Percentiles rank a stretch among this genome's conserved stretches.
Evolutionary conservation across 2,797 vertebrate species (phyloP).

Genomic region (Semaprochilodus insignis): DNA sequence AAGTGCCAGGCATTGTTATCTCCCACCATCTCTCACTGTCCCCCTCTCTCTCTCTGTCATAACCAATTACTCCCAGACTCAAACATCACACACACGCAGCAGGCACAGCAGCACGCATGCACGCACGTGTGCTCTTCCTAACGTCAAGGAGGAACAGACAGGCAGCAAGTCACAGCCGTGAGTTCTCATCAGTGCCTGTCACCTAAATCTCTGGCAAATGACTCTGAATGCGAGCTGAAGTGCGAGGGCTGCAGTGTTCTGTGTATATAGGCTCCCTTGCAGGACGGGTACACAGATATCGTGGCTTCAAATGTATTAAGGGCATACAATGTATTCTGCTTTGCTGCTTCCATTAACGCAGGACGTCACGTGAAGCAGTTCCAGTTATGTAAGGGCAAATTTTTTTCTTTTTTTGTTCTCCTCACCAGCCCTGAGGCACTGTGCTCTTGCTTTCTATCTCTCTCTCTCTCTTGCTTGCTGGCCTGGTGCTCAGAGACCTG

Average conservation of each 20-base stretch:
- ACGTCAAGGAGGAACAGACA: slow-evolving; percentile 21
- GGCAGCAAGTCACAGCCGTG: not conserved
- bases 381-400: slow-evolving; percentile 71
- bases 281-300: not conserved
- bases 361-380: slow-evolving; percentile 46
- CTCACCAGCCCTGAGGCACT: slow-evolving; percentile 70
- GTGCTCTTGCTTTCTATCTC: slow-evolving; percentile 45
- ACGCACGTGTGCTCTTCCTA: slow-evolving; percentile 13
- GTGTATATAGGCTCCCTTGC: not conserved
- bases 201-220: not conserved
- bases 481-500: slow-evolving; percentile 52
- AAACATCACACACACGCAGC: slow-evolving; percentile 24
- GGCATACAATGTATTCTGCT: slow-evolving; percentile 1
- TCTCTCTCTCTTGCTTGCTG: slow-evolving; percentile 39
- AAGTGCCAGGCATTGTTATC: slow-evolving; percentile 16
- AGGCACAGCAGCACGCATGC: slow-evolving; percentile 17
- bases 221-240: not conserved
- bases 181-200: not conserved
- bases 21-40: not conserved
- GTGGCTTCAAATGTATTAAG: slow-evolving; percentile 3
- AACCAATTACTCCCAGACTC: slow-evolving; percentile 34
- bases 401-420: slow-evolving; percentile 63
- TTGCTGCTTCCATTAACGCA: slow-evolving; percentile 44
- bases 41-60: slow-evolving; percentile 36
- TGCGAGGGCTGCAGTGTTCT: not conserved